Evolutionary conservation across 2,797 vertebrate species (phyloP), one percentile per base, ranked within the genome.

Genomic region (Bothrops alternatus): DNA sequence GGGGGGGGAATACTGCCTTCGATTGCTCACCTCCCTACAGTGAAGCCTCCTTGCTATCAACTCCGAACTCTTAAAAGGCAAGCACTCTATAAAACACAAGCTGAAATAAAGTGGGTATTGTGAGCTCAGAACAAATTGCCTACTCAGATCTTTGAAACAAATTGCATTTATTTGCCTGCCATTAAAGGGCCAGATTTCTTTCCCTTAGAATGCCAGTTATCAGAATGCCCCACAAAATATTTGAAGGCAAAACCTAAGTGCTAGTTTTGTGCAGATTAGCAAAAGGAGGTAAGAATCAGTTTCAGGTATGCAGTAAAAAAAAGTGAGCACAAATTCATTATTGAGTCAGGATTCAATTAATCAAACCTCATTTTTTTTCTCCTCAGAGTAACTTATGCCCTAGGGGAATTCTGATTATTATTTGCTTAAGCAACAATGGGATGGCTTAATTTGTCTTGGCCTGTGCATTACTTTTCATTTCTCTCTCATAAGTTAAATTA

Each of bases 61-160:
- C 56, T 53, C 61, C 61, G 23, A 53, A n/a, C 47, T 90, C 88
- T 47, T 89, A n/a, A 69, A 89, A 60, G 42, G 57, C 90, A 86
- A 55, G 73, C 6, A 90, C 32, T 86, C 42, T 58, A 23, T 26
- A 65, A 78, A 88, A 89, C 12, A 42, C n/a, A 14, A 53, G 57
- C 37, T 88, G 53, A 20, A 91, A 92, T 90, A 87, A 92, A 78
- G 87, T 87, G 61, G 73, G 42, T 8, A 86, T 94, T 92, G 55
- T 94, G 25, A 73, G n/a, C 56, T 61, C 56, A 47, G 55, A 87
- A 91, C 91, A 89, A 92, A 94, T 78, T 47, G 47, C 61, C 91
- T 91, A 91, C 26, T 56, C 87, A 91, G 12, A 47, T 88, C 86
- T 50, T 85, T 47, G 89, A 90, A 88, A 88, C 89, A 92, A 87